Evolutionary conservation across 2,113 vertebrate species (phyloP).

Genomic region (Lamprologus speciosus): DNA sequence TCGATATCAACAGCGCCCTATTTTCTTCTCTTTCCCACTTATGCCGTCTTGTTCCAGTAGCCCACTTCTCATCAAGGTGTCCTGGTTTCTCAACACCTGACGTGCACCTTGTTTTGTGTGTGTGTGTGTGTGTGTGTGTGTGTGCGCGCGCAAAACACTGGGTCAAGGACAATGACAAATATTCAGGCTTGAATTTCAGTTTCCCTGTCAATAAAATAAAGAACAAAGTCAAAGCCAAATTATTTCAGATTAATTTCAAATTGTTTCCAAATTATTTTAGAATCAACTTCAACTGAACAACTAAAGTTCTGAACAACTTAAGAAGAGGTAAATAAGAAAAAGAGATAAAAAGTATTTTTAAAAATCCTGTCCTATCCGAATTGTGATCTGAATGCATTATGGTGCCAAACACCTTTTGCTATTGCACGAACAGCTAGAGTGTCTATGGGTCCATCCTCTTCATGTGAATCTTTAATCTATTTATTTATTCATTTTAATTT

Average conservation of each 20-base stretch:
- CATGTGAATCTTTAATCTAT: neutral
- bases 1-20: neutral
- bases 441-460: neutral
- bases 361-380: neutral
- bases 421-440: neutral
- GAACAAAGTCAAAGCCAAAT: neutral
- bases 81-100: neutral
- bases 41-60: neutral
- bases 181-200: neutral
- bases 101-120: neutral
- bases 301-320: neutral
- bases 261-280: neutral
- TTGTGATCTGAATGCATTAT: neutral
- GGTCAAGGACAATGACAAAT: neutral
- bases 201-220: neutral
- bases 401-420: neutral
- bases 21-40: neutral
- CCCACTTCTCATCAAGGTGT: neutral
- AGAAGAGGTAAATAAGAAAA: neutral
- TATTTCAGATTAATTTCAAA: neutral
- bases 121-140: neutral
- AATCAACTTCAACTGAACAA: neutral
- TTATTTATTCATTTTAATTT: neutral
- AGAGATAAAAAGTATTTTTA: neutral
- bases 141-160: accelerated